Conservation (phyloP, 2,888 invertebrate species). For the Dichetophora obliterata region DNA sequence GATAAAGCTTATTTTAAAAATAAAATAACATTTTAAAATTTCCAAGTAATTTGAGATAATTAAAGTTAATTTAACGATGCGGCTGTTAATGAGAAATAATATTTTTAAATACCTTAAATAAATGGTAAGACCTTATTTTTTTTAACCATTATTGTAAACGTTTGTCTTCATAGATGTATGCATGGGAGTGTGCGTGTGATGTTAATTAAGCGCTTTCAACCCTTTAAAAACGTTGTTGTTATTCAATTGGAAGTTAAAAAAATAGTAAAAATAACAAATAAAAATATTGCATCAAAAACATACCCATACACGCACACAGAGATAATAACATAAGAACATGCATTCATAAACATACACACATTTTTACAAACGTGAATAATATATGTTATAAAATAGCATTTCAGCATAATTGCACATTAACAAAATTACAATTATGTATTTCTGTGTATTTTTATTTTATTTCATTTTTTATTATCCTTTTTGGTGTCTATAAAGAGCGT, state of each 20-base stretch:
- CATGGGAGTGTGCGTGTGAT: neutral
- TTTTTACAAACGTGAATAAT: neutral
- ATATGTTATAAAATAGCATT: neutral
- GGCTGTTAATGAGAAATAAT: too few relatives aligned
- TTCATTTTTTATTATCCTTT: neutral
- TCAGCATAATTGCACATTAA: conserved; percentile 35
- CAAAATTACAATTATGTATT: conserved; percentile 29
- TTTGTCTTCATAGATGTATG: too few relatives aligned
- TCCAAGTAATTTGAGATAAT: too few relatives aligned
- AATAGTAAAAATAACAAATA: neutral
- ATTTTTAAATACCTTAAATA: too few relatives aligned
- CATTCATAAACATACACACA: neutral
- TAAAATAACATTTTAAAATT: too few relatives aligned
- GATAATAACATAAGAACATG: neutral
- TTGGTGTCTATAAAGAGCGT: neutral
- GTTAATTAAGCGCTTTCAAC: conserved; percentile 2
- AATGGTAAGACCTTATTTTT: too few relatives aligned
- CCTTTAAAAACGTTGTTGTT: too few relatives aligned
- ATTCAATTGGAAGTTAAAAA: neutral
- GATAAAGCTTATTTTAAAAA: too few relatives aligned
- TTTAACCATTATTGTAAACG: too few relatives aligned
- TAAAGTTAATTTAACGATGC: too few relatives aligned
- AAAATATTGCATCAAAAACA: neutral
- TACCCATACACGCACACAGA: neutral
- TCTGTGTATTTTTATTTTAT: neutral